These are phyloP conservation scores for Ectemnius continuus DNA, from an alignment of 2,888 invertebrate genomes.

Conservation along the genomic window DNA sequence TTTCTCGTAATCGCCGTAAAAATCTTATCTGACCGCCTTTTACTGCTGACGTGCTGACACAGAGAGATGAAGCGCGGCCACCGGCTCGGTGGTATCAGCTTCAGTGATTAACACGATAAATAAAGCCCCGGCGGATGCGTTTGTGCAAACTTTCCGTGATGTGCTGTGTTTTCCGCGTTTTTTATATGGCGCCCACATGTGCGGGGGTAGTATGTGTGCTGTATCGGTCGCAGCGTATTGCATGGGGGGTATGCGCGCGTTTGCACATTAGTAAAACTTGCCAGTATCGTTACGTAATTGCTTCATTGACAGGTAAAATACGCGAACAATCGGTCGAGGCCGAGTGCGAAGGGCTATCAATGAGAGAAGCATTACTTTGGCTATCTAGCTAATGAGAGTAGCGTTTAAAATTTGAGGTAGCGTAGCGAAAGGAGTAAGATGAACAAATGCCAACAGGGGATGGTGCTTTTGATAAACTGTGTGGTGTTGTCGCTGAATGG, in stretches of 20 bases:
- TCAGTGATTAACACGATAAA: background rate
- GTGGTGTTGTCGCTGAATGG: too few relatives aligned
- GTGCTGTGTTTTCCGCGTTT: background rate
- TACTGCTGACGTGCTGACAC: background rate
- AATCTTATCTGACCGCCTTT: background rate
- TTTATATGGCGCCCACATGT: background rate
- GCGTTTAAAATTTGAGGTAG: background rate
- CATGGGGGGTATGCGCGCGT: slow-evolving; percentile 3
- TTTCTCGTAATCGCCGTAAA: background rate
- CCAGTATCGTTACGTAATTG: slow-evolving; percentile 44
- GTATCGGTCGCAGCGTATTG: background rate
- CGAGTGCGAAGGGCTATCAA: slow-evolving; percentile 25
- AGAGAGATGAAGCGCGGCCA: background rate
- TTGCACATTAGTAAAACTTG: slow-evolving; percentile 24
- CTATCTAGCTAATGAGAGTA: background rate
- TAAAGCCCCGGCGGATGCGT: background rate
- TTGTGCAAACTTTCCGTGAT: background rate
- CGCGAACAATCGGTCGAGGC: slow-evolving; percentile 29
- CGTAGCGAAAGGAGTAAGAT: background rate
- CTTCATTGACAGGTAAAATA: slow-evolving; percentile 13
- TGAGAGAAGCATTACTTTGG: slow-evolving; percentile 15
- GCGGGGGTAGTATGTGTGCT: background rate
- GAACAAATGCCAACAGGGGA: too few relatives aligned
- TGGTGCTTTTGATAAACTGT: too few relatives aligned
- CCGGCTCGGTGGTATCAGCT: background rate